These are phyloP conservation scores for Brenthis daphne DNA, from an alignment of 2,888 invertebrate genomes.

Conservation along the genomic window DNA sequence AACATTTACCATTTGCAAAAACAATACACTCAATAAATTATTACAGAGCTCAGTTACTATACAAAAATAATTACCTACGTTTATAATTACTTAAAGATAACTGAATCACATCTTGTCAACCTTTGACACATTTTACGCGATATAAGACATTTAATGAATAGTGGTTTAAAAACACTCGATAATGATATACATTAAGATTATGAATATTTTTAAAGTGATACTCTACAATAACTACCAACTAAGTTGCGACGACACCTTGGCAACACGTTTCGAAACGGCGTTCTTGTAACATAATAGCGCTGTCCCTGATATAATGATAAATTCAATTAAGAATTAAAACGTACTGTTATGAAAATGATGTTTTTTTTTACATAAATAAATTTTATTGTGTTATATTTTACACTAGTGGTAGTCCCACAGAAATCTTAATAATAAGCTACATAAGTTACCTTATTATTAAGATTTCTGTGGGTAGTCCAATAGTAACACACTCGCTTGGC, in stretches of 20 bases:
- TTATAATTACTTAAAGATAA: conserved; percentile 60
- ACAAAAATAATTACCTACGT: conserved; percentile 57
- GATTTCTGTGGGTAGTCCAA: too few relatives aligned
- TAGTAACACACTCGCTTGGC: too few relatives aligned
- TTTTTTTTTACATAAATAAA: too few relatives aligned
- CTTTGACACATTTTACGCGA: conserved; percentile 58
- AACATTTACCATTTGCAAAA: conserved; percentile 3
- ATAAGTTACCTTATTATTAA: too few relatives aligned
- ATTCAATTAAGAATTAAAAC: too few relatives aligned
- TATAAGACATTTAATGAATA: conserved; percentile 69
- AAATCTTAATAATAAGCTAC: too few relatives aligned
- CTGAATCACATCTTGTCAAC: conserved; percentile 52
- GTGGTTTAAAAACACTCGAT: conserved; percentile 61
- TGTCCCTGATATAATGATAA: too few relatives aligned
- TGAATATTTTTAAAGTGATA: conserved; percentile 32
- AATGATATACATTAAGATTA: conserved; percentile 46
- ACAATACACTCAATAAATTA: conserved; percentile 1
- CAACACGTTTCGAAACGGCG: conserved; percentile 17
- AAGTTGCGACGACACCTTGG: conserved; percentile 35
- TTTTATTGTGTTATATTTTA: too few relatives aligned
- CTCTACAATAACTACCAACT: conserved; percentile 29
- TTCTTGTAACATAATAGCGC: too few relatives aligned
- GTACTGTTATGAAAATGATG: too few relatives aligned
- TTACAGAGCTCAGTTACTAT: conserved; percentile 36
- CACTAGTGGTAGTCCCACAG: too few relatives aligned